Evolutionary conservation across 30 jellyfish, hydroid and myxozoan genomes (phyloP).

Genomic region (Morbakka virulenta): DNA sequence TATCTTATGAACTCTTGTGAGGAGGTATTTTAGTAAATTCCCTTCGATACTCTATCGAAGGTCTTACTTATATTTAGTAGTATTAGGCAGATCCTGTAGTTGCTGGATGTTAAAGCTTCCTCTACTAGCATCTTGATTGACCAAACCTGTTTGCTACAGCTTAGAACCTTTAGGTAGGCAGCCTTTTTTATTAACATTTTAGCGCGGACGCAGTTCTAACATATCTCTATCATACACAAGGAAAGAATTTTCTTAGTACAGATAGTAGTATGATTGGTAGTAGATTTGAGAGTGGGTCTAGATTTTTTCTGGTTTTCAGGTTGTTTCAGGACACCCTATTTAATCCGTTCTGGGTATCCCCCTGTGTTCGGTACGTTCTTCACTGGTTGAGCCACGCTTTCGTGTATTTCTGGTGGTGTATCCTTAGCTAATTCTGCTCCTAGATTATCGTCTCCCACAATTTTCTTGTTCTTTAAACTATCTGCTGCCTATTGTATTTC

Average conservation of each 20-base stretch:
- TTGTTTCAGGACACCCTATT: constrained; percentile 44
- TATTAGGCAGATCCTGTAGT: no score
- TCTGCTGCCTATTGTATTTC: constrained; percentile 45
- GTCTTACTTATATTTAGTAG: no score
- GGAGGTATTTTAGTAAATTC: no score
- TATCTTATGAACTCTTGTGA: no score
- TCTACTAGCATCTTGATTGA: constrained; percentile 61
- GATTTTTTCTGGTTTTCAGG: constrained; percentile 50
- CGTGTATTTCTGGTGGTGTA: constrained; percentile 47
- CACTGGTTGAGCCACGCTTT: constrained; percentile 49
- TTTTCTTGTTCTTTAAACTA: constrained; percentile 12
- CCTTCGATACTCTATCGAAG: no score
- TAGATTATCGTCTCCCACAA: constrained; percentile 29
- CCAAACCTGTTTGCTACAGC: constrained; percentile 56
- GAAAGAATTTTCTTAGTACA: constrained; percentile 52
- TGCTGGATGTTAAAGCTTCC: no score
- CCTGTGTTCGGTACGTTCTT: constrained; percentile 52
- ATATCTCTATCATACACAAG: constrained; percentile 41
- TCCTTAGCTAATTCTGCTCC: constrained; percentile 44
- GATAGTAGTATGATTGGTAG: constrained; percentile 56
- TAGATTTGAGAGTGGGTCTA: constrained; percentile 61
- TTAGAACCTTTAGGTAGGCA: constrained; percentile 33
- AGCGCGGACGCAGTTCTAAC: constrained; percentile 32
- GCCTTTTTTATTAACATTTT: constrained; percentile 35
- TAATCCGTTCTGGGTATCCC: constrained; percentile 48